Evolutionary conservation across 2,113 vertebrate genomes (phyloP).

Genomic region (Prunella fulvescens): DNA sequence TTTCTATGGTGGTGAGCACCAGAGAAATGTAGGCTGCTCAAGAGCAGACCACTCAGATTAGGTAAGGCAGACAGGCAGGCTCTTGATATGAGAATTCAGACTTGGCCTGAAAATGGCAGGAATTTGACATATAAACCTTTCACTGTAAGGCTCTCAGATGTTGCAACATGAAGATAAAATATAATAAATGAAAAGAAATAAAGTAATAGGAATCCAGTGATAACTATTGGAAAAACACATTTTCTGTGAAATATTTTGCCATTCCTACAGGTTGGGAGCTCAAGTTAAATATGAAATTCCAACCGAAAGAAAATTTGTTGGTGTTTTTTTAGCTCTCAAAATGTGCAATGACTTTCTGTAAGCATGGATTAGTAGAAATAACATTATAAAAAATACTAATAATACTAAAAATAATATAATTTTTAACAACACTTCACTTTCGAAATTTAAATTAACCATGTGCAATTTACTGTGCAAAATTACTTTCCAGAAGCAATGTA

Average conservation of each 20-base stretch:
- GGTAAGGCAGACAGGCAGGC: background rate
- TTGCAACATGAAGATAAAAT: background rate
- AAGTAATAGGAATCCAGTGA: background rate
- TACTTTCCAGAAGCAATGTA: constrained; percentile 7
- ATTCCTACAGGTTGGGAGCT: background rate
- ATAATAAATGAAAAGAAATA: background rate
- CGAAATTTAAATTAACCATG: background rate
- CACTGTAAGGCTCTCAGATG: background rate
- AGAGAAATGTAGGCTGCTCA: background rate
- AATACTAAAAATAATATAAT: background rate
- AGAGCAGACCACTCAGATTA: background rate
- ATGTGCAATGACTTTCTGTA: background rate
- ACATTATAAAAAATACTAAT: background rate
- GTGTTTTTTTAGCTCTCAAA: background rate
- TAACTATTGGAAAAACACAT: background rate
- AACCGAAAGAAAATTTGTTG: background rate
- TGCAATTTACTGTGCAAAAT: background rate
- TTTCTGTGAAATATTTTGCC: background rate
- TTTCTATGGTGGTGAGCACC: background rate
- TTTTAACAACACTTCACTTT: background rate
- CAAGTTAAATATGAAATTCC: background rate
- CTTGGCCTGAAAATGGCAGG: background rate
- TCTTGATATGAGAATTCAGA: background rate
- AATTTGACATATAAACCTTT: background rate
- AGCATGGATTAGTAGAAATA: background rate